Evolutionary conservation across 2,113 vertebrate species (phyloP).

Genomic region (Heterochromis multidens): DNA sequence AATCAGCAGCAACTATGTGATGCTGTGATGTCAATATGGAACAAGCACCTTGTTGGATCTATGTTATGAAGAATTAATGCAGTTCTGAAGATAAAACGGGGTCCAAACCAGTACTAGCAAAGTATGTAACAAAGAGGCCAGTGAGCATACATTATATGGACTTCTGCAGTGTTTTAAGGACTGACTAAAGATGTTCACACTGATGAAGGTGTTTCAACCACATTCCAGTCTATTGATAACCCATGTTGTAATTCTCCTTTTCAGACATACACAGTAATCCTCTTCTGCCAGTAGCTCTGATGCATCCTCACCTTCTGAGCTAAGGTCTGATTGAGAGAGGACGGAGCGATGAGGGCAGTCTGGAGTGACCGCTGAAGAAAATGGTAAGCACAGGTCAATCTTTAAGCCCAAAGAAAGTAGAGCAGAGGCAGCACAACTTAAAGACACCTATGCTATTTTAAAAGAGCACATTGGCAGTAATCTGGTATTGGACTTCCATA

Average conservation of each 20-base stretch:
- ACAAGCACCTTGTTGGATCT: too few relatives aligned
- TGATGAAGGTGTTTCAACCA: not conserved
- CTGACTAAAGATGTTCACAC: not conserved
- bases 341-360: not conserved
- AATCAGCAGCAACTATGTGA: too few relatives aligned
- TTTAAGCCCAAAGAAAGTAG: not conserved
- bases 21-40: too few relatives aligned
- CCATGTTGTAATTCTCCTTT: conserved; percentile 3
- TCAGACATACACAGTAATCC: conserved; percentile 48
- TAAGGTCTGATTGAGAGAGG: not conserved
- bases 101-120: too few relatives aligned
- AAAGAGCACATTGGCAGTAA: too few relatives aligned
- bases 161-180: not conserved
- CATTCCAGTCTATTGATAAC: not conserved
- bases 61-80: too few relatives aligned
- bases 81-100: too few relatives aligned
- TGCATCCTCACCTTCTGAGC: not conserved
- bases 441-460: too few relatives aligned
- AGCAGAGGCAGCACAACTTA: too few relatives aligned
- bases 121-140: too few relatives aligned
- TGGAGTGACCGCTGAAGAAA: not conserved
- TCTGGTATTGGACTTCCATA: too few relatives aligned
- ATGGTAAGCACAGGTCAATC: not conserved
- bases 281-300: not conserved
- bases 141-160: too few relatives aligned